A percentile compares a stretch with the other conserved stretches of the same genome.
Conservation (phyloP, 1,140 invertebrate genomes). For the Liolophura sinensis region DNA sequence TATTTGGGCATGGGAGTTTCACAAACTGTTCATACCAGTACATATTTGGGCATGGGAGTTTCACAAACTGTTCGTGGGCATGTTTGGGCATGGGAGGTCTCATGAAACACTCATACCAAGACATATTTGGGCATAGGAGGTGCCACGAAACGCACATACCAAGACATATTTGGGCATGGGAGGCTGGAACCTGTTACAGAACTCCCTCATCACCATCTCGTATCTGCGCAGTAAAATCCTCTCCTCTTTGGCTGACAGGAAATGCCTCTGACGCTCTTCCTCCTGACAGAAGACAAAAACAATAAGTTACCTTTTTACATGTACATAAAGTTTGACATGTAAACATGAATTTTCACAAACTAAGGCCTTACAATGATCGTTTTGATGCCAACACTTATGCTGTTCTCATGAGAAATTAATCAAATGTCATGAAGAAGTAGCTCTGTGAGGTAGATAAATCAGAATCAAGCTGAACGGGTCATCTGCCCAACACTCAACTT, state of each 20-base stretch:
- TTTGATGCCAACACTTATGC: too few relatives aligned
- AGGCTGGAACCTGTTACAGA: slow-evolving; percentile 90
- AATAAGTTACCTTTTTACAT: background rate
- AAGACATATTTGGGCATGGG: slow-evolving; percentile 90
- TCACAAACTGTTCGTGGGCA: slow-evolving; percentile 7
- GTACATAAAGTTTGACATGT: background rate
- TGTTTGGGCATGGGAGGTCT: slow-evolving; percentile 5
- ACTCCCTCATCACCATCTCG: slow-evolving; percentile 86
- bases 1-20: slow-evolving; percentile 11
- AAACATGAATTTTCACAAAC: background rate
- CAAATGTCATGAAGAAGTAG: background rate
- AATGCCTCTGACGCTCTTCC: slow-evolving; percentile 64
- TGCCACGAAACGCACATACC: slow-evolving; percentile 38
- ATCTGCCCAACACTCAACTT: too few relatives aligned
- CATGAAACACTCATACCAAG: background rate
- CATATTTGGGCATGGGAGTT: background rate
- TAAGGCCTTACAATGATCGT: background rate
- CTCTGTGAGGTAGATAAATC: slow-evolving; percentile 1
- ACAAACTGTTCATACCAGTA: slow-evolving; percentile 8
- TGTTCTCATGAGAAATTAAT: background rate
- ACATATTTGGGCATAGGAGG: background rate
- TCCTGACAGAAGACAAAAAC: slow-evolving; percentile 54
- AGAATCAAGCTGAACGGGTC: slow-evolving; percentile 4
- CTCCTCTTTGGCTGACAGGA: slow-evolving; percentile 83
- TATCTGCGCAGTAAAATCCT: slow-evolving; percentile 78